A percentile compares a stretch with the other conserved stretches of the same genome.
phyloP scores from a whole-genome alignment of 2,113 vertebrate genomes.

The Eclectus roratus region DNA sequence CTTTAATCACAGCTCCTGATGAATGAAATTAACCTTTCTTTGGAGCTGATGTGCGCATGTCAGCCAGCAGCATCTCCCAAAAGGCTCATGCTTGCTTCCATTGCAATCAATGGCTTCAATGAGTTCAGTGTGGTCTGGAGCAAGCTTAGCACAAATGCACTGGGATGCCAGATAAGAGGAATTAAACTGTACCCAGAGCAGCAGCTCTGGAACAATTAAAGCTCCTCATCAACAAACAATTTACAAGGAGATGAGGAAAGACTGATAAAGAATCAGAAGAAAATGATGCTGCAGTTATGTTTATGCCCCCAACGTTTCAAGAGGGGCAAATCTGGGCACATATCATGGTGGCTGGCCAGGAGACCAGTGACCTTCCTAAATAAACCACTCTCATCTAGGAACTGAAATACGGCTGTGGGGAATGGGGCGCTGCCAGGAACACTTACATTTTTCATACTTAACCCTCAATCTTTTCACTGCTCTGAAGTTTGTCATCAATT shows the following conservation, averaged over 20 bases:
- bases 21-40: slow-evolving; percentile 21
- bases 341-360: background rate
- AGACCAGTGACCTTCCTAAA: background rate
- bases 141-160: background rate
- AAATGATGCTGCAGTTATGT: background rate
- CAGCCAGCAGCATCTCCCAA: background rate
- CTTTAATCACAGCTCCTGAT: slow-evolving; percentile 1
- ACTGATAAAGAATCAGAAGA: background rate
- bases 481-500: background rate
- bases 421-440: background rate
- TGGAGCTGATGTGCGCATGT: background rate
- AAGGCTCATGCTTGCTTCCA: background rate
- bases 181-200: background rate
- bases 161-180: background rate
- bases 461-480: background rate
- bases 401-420: background rate
- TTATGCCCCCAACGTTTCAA: background rate
- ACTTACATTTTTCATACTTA: slow-evolving; percentile 14
- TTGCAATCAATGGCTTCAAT: background rate
- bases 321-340: background rate
- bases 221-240: background rate
- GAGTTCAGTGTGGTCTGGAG: background rate
- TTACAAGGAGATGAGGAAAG: background rate
- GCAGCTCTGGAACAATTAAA: background rate
- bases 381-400: background rate